phyloP scores from a whole-genome alignment of 2,797 vertebrate species.

The Steatocranus sp. region DNA sequence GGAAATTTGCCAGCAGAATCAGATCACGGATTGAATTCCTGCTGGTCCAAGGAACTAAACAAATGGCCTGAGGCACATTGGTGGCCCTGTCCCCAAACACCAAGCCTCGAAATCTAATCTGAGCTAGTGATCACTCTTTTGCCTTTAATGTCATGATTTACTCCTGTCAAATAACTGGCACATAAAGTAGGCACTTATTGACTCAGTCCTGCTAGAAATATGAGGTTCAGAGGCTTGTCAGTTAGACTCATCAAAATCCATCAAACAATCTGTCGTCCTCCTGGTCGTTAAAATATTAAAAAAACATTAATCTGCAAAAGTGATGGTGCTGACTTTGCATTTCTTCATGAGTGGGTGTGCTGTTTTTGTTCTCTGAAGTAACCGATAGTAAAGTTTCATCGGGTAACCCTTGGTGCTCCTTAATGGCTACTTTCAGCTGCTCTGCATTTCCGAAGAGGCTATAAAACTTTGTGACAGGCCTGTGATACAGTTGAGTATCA shows the following conservation, averaged over 20 bases:
- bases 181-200: constrained; percentile 38
- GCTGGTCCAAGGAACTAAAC: constrained; percentile 20
- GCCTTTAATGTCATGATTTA: constrained; percentile 58
- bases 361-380: not conserved
- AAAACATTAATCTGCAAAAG: not conserved
- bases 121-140: constrained; percentile 59
- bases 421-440: not conserved
- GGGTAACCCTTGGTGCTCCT: not conserved
- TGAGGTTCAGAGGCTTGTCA: constrained; percentile 34
- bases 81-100: constrained; percentile 45
- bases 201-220: constrained; percentile 40
- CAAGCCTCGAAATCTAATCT: constrained; percentile 55
- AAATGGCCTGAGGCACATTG: constrained; percentile 45
- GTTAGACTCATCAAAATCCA: constrained; percentile 9
- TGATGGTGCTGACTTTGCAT: not conserved
- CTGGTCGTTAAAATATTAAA: not conserved
- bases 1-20: constrained; percentile 52
- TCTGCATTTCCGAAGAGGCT: not conserved
- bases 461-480: not conserved
- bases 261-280: constrained; percentile 12
- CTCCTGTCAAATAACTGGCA: constrained; percentile 43
- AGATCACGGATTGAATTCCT: constrained; percentile 46
- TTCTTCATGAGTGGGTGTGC: not conserved
- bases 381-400: not conserved
- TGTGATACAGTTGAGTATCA: not conserved